phyloP scores from a whole-genome alignment of 2,113 vertebrate species.

The Xiphophorus maculatus region DNA sequence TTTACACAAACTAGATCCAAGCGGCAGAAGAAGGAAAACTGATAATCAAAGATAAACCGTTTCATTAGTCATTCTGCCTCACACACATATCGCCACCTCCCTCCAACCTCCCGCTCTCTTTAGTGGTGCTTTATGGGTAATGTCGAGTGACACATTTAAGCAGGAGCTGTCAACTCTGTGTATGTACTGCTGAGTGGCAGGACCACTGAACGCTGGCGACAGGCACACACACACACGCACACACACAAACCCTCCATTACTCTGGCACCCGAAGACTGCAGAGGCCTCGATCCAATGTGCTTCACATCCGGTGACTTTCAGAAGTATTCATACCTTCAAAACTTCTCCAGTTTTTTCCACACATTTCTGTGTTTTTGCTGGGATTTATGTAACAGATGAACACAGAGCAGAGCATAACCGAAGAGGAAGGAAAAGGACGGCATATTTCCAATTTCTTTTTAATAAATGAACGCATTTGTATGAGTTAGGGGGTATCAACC shows the following conservation, averaged over 20 bases:
- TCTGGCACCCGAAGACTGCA: conserved; percentile 40
- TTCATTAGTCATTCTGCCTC: not conserved
- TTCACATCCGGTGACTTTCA: not conserved
- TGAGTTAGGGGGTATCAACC: no score
- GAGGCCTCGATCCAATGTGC: conserved; percentile 51
- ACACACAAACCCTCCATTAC: conserved; percentile 39
- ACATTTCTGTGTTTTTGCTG: no score
- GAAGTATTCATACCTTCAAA: no score
- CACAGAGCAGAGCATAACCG: no score
- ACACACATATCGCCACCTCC: conserved; percentile 6
- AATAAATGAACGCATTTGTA: no score
- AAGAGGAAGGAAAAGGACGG: no score
- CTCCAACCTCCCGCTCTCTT: conserved; percentile 32
- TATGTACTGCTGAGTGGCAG: conserved; percentile 73
- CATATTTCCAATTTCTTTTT: no score
- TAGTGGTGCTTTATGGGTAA: conserved; percentile 66
- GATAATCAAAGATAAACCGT: not conserved
- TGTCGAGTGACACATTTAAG: conserved; percentile 80
- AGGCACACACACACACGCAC: conserved; percentile 33
- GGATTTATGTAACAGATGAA: no score
- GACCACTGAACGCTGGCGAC: conserved; percentile 61
- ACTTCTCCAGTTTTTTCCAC: no score
- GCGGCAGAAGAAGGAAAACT: conserved; percentile 7
- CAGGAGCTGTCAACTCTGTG: conserved; percentile 70
- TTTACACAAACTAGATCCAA: not conserved